Evolutionary conservation across 2,113 vertebrate genomes (phyloP).

Genomic region (Osmerus eperlanus): DNA sequence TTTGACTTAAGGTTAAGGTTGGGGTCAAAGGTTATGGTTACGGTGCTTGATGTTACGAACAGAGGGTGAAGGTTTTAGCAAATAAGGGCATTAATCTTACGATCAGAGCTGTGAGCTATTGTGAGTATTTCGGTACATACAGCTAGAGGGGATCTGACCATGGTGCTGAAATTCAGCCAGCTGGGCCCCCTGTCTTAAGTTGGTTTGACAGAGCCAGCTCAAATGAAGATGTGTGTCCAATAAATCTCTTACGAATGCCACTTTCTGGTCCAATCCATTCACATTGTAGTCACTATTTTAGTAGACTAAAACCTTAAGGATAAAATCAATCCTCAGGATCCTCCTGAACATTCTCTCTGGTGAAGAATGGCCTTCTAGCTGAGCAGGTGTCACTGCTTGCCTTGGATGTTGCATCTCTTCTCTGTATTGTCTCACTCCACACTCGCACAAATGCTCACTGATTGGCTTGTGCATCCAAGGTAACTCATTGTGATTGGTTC

Average conservation of each 20-base stretch:
- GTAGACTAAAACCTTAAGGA: too few relatives aligned
- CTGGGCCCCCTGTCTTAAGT: too few relatives aligned
- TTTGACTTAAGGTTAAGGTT: background rate
- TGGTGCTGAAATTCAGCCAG: background rate
- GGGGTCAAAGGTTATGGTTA: background rate
- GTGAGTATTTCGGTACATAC: background rate
- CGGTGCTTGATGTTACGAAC: background rate
- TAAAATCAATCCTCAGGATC: too few relatives aligned
- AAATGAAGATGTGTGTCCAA: too few relatives aligned
- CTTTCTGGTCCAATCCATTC: too few relatives aligned
- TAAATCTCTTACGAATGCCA: too few relatives aligned
- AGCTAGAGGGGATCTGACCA: background rate
- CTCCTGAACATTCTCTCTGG: too few relatives aligned
- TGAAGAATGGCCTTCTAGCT: background rate
- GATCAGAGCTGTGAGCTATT: background rate
- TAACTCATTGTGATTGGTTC: conserved; percentile 20
- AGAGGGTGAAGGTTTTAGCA: background rate
- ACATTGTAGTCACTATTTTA: too few relatives aligned
- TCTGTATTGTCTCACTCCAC: conserved; percentile 20
- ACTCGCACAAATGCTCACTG: conserved; percentile 11
- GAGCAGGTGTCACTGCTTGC: background rate
- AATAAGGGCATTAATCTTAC: background rate
- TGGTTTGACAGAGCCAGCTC: too few relatives aligned
- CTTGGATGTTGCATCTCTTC: conserved; percentile 1
- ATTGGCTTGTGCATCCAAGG: conserved; percentile 19